These are phyloP conservation scores for Octodonta nipae DNA, from an alignment of 2,888 invertebrate species.

Conservation along the genomic window DNA sequence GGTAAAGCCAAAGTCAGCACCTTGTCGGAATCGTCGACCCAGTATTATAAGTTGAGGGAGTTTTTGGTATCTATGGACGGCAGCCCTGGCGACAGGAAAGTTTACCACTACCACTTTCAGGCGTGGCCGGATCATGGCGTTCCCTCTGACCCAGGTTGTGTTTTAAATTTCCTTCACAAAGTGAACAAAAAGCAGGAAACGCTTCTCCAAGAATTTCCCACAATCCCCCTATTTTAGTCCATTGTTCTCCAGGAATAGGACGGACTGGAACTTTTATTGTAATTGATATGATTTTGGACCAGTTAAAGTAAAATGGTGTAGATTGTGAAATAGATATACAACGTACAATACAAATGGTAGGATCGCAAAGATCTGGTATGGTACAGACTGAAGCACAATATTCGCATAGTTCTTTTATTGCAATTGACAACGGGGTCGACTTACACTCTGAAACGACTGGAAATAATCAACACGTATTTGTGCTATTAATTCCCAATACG, in stretches of 20 bases:
- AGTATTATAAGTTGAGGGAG: conserved; percentile 82
- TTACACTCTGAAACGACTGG: too few relatives aligned
- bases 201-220: conserved; percentile 41
- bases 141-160: conserved; percentile 81
- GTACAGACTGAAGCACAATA: conserved; percentile 99
- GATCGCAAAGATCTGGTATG: conserved; percentile 95
- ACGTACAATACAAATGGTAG: conserved; percentile 90
- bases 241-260: conserved; percentile 93
- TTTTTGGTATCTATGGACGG: conserved; percentile 44
- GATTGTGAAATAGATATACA: conserved; percentile 98
- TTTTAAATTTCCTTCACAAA: conserved; percentile 83
- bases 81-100: conserved; percentile 51
- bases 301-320: conserved; percentile 79
- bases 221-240: conserved; percentile 61
- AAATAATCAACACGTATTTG: too few relatives aligned
- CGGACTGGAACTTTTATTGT: conserved; percentile 97
- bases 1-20: conserved; percentile 68
- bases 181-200: conserved; percentile 72
- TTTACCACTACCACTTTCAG: conserved; percentile 60
- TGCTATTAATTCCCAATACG: too few relatives aligned
- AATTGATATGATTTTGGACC: conserved; percentile 94
- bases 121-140: conserved; percentile 88
- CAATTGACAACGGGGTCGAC: too few relatives aligned
- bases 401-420: too few relatives aligned
- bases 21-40: conserved; percentile 67